A percentile compares a stretch with the other conserved stretches of the same genome.
Evolutionary conservation across 2,113 vertebrate species (phyloP).

Genomic region (Danio rerio): DNA sequence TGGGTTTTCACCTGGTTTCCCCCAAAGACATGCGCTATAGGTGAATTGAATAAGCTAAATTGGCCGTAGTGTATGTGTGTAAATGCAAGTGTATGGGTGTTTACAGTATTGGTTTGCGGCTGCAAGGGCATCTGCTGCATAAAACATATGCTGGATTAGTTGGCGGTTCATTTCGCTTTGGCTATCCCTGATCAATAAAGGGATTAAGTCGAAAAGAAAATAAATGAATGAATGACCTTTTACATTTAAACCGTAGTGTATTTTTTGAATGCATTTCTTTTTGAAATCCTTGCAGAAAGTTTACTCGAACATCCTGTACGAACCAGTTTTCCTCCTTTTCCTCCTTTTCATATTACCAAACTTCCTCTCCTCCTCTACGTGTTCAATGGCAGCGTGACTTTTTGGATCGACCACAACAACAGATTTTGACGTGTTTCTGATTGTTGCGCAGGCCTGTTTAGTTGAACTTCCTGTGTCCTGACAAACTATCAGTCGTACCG

Average conservation of each 20-base stretch:
- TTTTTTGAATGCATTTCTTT: not conserved
- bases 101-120: too few relatives aligned
- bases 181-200: too few relatives aligned
- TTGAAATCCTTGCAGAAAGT: not conserved
- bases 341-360: constrained; percentile 51
- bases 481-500: constrained; percentile 1
- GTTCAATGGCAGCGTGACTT: constrained; percentile 58
- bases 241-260: not conserved
- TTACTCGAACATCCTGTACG: constrained; percentile 39
- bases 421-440: constrained; percentile 18
- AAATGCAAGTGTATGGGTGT: too few relatives aligned
- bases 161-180: too few relatives aligned
- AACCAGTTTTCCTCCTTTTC: constrained; percentile 54
- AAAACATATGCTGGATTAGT: too few relatives aligned
- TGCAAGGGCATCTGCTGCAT: too few relatives aligned
- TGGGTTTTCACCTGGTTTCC: too few relatives aligned
- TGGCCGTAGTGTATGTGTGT: too few relatives aligned
- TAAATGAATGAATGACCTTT: too few relatives aligned
- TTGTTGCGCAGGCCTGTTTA: constrained; percentile 45
- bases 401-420: constrained; percentile 5
- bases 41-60: too few relatives aligned
- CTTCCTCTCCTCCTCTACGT: constrained; percentile 48
- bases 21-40: too few relatives aligned
- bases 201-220: too few relatives aligned
- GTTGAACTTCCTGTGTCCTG: constrained; percentile 34